These are phyloP conservation scores for Argyrosomus regius DNA, from an alignment of 2,797 vertebrate species.

Conservation along the genomic window DNA sequence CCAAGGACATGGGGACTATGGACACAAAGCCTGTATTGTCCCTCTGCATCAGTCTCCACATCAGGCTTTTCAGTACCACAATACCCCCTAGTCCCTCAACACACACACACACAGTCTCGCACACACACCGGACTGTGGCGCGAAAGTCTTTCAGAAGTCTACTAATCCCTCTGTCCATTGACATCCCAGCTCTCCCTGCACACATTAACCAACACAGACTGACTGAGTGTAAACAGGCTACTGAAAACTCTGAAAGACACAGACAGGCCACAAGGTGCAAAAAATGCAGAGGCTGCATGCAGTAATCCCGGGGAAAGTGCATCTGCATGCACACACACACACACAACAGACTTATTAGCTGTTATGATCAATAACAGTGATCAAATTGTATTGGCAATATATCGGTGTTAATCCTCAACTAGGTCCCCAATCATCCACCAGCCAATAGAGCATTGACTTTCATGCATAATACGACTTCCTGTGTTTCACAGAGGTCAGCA, in stretches of 20 bases:
- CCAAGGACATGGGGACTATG: conserved; percentile 71
- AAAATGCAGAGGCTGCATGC: not conserved
- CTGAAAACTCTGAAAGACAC: conserved; percentile 30
- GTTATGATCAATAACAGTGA: conserved; percentile 52
- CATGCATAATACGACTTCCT: not conserved
- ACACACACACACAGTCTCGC: conserved; percentile 23
- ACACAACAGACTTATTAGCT: conserved; percentile 2
- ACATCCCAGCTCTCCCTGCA: conserved; percentile 47
- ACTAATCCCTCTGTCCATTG: conserved; percentile 70
- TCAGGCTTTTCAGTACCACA: conserved; percentile 79
- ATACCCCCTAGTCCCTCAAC: conserved; percentile 60
- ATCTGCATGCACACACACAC: not conserved
- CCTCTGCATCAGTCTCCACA: conserved; percentile 77
- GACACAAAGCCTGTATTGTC: conserved; percentile 83
- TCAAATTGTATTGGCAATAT: conserved; percentile 27
- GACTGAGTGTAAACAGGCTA: conserved; percentile 36
- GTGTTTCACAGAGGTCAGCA: not conserved
- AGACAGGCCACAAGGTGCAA: conserved; percentile 19
- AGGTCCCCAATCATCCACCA: not conserved
- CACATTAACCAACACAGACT: conserved; percentile 41
- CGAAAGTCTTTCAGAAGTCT: conserved; percentile 71
- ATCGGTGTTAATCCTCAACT: conserved; percentile 38
- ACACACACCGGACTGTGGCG: conserved; percentile 54
- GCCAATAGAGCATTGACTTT: conserved; percentile 18
- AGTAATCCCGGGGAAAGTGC: not conserved